phyloP scores from a whole-genome alignment of 1,140 invertebrate genomes.

The Cotesia vestalis region DNA sequence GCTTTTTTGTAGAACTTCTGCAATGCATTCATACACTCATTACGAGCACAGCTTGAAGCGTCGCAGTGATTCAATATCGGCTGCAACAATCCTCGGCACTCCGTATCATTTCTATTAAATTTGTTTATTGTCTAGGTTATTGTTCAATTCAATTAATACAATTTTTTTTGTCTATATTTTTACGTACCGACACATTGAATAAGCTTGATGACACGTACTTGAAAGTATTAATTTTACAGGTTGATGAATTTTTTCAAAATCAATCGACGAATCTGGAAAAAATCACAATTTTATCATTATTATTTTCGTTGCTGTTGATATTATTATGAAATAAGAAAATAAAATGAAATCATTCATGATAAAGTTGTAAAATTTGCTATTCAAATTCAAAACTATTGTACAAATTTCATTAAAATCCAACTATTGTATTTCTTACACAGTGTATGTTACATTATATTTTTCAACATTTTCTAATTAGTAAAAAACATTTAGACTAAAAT shows the following conservation, averaged over 20 bases:
- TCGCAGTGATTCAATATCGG: slow-evolving; percentile 85
- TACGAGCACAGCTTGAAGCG: slow-evolving; percentile 77
- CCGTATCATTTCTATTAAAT: slow-evolving; percentile 73
- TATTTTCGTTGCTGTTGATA: too few species aligned
- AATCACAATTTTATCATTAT: slow-evolving; percentile 34
- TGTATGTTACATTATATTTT: too few species aligned
- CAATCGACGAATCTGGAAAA: slow-evolving; percentile 39
- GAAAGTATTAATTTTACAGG: slow-evolving; percentile 57
- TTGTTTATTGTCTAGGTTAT: not conserved
- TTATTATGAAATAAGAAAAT: too few species aligned
- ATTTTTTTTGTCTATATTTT: not conserved
- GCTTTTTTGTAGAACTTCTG: slow-evolving; percentile 84
- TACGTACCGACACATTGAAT: slow-evolving; percentile 63
- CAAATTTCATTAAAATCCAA: too few species aligned
- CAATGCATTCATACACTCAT: slow-evolving; percentile 87
- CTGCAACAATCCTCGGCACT: slow-evolving; percentile 78
- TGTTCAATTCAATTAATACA: not conserved
- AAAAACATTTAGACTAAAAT: too few species aligned
- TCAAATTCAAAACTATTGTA: too few species aligned
- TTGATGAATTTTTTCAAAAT: slow-evolving; percentile 55
- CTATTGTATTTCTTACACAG: too few species aligned
- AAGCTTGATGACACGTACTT: slow-evolving; percentile 64
- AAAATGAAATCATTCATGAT: too few species aligned
- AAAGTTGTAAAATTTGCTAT: too few species aligned
- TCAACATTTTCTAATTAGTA: too few species aligned